Conservation (phyloP, 2,113 vertebrate species). For the Hypomesus transpacificus region DNA sequence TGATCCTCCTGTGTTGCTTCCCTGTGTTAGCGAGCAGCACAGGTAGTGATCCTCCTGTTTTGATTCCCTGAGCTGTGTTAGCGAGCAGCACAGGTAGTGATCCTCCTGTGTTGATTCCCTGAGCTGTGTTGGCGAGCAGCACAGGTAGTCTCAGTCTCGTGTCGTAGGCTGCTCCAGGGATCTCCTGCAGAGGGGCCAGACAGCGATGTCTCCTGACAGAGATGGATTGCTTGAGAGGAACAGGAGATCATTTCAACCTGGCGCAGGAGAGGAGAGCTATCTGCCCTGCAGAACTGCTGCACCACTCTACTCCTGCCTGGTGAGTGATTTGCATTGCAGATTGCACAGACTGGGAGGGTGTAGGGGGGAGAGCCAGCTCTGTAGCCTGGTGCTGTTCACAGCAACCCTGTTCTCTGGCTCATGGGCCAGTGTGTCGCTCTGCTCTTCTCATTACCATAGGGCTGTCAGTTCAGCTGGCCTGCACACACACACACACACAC, state of each 20-base stretch:
- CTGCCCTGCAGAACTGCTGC: constrained; percentile 17
- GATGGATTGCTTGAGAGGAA: constrained; percentile 50
- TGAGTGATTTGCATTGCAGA: constrained; percentile 73
- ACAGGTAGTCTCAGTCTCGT: neutral
- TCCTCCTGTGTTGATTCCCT: neutral
- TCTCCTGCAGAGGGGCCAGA: constrained; percentile 32
- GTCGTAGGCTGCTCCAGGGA: constrained; percentile 37
- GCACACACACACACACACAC: constrained; percentile 23
- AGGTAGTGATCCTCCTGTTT: neutral
- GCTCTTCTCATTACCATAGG: constrained; percentile 51
- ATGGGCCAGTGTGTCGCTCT: constrained; percentile 41
- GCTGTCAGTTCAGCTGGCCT: constrained; percentile 36
- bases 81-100: too few relatives aligned
- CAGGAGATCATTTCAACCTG: constrained; percentile 43
- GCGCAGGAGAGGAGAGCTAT: constrained; percentile 26
- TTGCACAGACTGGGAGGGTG: constrained; percentile 35
- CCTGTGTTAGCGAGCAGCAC: neutral
- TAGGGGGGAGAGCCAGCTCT: constrained; percentile 55
- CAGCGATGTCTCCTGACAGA: constrained; percentile 60
- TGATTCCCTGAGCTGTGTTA: neutral
- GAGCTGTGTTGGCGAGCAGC: neutral
- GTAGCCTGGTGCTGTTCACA: constrained; percentile 53
- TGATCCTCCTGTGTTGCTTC: neutral
- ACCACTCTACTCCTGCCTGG: constrained; percentile 25
- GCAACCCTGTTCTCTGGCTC: constrained; percentile 54